Evolutionary conservation across 92 coral and sea anemone species (phyloP).

Genomic region (Zoanthus sociatus): DNA sequence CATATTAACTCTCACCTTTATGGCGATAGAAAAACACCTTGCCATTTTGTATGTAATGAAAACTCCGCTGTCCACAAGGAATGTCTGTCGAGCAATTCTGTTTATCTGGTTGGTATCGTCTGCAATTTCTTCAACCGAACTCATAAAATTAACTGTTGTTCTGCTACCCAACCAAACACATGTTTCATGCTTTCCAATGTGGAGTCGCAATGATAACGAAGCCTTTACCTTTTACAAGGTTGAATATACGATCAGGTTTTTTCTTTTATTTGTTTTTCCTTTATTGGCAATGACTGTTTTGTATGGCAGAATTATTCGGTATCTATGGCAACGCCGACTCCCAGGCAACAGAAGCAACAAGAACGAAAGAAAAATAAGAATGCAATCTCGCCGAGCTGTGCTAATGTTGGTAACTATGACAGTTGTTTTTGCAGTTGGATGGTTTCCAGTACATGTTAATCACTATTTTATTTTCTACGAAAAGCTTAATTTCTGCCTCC

Average conservation of each 20-base stretch:
- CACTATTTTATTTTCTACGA: constrained; percentile 5
- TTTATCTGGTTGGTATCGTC: constrained; percentile 28
- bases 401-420: constrained; percentile 40
- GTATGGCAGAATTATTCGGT: constrained; percentile 37
- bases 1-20: constrained; percentile 31
- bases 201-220: neutral
- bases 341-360: constrained; percentile 28
- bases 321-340: constrained; percentile 24
- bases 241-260: constrained; percentile 29
- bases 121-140: constrained; percentile 16
- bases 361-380: constrained; percentile 29
- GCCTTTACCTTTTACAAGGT: neutral
- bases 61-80: constrained; percentile 36
- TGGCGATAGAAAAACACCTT: constrained; percentile 42
- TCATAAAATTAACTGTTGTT: neutral
- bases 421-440: constrained; percentile 42
- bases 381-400: constrained; percentile 31
- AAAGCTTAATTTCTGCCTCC: neutral
- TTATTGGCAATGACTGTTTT: neutral
- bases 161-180: neutral
- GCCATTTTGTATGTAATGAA: constrained; percentile 41
- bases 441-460: constrained; percentile 47
- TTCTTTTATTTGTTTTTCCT: constrained; percentile 9
- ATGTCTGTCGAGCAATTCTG: constrained; percentile 9
- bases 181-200: neutral